Evolutionary conservation across 2,113 vertebrate genomes (phyloP).

Genomic region (Dinomys branickii): DNA sequence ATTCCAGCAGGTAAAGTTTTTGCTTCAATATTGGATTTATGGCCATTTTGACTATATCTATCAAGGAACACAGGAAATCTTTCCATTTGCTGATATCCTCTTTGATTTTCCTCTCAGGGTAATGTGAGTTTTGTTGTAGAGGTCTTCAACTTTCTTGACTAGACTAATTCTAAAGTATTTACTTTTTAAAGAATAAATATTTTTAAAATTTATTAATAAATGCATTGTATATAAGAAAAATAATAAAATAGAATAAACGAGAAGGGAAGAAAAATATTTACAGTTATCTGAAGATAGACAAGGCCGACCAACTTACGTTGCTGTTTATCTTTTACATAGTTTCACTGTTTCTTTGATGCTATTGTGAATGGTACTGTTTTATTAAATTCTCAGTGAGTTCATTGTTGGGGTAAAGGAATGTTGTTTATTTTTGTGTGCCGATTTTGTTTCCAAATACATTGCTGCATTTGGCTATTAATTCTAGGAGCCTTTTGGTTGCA

Average conservation of each 20-base stretch:
- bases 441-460: not conserved
- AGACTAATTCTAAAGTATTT: not conserved
- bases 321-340: not conserved
- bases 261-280: not conserved
- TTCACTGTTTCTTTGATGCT: not conserved
- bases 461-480: not conserved
- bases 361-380: not conserved
- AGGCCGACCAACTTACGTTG: not conserved
- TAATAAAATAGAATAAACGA: not conserved
- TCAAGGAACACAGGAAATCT: not conserved
- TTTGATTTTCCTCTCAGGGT: not conserved
- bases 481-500: not conserved
- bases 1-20: not conserved
- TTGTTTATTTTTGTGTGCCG: not conserved
- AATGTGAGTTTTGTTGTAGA: not conserved
- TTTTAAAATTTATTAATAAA: slow-evolving; percentile 26
- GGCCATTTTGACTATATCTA: not conserved
- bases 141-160: not conserved
- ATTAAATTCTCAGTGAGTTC: not conserved
- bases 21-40: not conserved
- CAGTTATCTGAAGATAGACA: not conserved
- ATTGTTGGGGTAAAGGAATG: not conserved
- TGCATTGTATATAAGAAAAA: not conserved
- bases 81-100: not conserved
- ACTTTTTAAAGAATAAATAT: not conserved